Evolutionary conservation across 2,888 invertebrate species (phyloP), one percentile per base, ranked within the genome.

Genomic region (Myopa tessellatipennis): DNA sequence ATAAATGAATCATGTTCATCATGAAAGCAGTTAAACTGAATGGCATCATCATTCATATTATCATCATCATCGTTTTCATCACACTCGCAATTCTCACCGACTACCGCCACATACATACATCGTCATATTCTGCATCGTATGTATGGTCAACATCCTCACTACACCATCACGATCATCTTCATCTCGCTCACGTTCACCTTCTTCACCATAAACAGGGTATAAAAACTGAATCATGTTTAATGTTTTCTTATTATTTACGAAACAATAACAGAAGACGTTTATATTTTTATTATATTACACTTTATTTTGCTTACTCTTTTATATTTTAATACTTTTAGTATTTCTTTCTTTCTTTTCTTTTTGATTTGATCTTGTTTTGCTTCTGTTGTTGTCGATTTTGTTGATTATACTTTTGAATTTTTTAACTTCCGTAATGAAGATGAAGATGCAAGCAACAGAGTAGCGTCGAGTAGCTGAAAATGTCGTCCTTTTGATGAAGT

Each of bases 181-280:
- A 67, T n/a, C 67, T 40, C 7, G n/a, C 10, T 67, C 40, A 67
- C 36, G 14, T 40, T 67, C 40, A 10, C 7, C 38, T 36, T 40
- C 67, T 12, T 67, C 40, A 67, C n/a, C 12, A 14, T 69, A n/a
- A 12, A 34, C 26, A 18, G 5, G 4, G 34, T 34, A 26, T 34
- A 40, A 16, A 45, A 40, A 52, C 40, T 70, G 12, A 70, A 70
- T 63, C 26, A 52, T 50, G 50, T 18, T 69, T 18, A 69, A 70
- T 55, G 34, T 50, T 58, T 70, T n/a, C 52, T 70, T 36, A 26
- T 10, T 55, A 26, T 61, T 61, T 61, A 5, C 18, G 36, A 63
- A 73, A 26, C 40, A 16, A 16, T n/a, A 73, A 73, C 63, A 61
- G 45, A 73, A 61, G 73, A 14, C 73, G 61, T 73, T 73, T 73